Conservation (phyloP, 2,797 vertebrate genomes). For the Falco columbarius region DNA sequence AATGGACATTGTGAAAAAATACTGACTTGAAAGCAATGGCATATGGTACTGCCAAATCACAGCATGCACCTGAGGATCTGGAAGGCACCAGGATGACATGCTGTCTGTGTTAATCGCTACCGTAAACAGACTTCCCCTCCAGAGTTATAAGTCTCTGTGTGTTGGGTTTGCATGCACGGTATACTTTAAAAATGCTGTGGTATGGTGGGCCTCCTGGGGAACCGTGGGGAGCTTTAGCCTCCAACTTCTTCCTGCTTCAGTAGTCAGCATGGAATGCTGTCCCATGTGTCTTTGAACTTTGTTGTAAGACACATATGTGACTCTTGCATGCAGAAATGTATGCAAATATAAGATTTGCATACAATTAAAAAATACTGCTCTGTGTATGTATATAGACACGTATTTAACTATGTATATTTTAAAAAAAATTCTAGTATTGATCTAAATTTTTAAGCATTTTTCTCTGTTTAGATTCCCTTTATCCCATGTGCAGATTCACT, state of each 20-base stretch:
- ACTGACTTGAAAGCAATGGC: not conserved
- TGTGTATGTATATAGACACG: not conserved
- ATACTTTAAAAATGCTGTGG: not conserved
- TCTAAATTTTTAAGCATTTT: not conserved
- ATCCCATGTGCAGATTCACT: conserved; percentile 14
- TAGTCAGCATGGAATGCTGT: not conserved
- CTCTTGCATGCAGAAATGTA: not conserved
- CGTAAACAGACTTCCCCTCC: not conserved
- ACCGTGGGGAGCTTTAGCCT: not conserved
- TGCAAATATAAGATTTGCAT: not conserved
- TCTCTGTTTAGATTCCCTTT: not conserved
- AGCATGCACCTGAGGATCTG: not conserved
- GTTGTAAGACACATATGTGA: not conserved
- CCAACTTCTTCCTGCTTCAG: not conserved
- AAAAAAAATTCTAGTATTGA: not conserved
- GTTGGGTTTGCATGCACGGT: not conserved
- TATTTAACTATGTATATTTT: not conserved
- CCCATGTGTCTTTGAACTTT: not conserved
- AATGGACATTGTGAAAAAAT: not conserved
- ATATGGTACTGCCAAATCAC: not conserved
- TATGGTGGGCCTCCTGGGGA: not conserved
- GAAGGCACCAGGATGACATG: not conserved
- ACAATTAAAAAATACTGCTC: not conserved
- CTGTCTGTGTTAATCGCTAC: not conserved
- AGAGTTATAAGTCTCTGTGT: not conserved